A percentile compares a stretch with the other conserved stretches of the same genome.
Evolutionary conservation across 2,113 vertebrate species (phyloP).

Genomic region (Actenoides hombroni): DNA sequence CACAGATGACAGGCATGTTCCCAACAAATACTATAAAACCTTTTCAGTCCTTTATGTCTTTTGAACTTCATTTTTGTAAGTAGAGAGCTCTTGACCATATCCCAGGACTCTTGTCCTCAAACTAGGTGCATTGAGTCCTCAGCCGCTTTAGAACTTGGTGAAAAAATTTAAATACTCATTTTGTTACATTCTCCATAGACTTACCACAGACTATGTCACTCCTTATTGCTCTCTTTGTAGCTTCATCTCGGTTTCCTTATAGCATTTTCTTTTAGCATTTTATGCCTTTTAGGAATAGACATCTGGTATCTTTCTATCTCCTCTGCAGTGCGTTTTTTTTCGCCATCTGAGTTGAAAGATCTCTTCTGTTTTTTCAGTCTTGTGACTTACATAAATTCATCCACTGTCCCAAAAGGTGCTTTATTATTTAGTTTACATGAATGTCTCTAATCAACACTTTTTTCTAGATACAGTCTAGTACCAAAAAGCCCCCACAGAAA

Average conservation of each 20-base stretch:
- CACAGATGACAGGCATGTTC: background rate
- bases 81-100: background rate
- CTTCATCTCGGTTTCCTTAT: fast-evolving
- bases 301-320: background rate
- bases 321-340: background rate
- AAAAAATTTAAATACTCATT: background rate
- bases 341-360: background rate
- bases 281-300: background rate
- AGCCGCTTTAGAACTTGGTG: background rate
- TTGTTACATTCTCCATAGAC: background rate
- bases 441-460: background rate
- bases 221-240: background rate
- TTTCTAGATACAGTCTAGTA: background rate
- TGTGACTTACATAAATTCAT: background rate
- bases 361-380: background rate
- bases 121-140: background rate
- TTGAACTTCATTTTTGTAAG: background rate
- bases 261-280: background rate
- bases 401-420: background rate
- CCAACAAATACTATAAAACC: background rate
- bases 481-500: background rate
- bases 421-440: background rate
- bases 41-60: background rate
- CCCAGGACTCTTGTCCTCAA: background rate
- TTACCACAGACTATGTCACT: background rate